phyloP scores from a whole-genome alignment of 2,888 invertebrate genomes.

The Molorchus minor region DNA sequence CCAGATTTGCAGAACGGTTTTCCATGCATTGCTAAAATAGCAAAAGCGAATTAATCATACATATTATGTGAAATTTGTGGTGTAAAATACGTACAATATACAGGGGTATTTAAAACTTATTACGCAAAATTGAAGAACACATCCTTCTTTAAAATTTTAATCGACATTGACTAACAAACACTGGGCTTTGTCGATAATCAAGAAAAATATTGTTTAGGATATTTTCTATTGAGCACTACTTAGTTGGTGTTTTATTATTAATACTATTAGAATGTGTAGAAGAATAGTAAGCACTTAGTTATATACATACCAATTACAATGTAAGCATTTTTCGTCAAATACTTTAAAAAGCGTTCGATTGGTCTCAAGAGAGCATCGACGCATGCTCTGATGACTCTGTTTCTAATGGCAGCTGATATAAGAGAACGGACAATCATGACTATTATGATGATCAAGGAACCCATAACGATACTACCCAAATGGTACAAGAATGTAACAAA shows the following conservation, averaged over 20 bases:
- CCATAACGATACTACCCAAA: constrained; percentile 48
- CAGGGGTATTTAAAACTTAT: too few relatives aligned
- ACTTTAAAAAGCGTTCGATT: constrained; percentile 45
- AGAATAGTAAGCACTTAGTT: too few relatives aligned
- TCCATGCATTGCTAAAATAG: constrained; percentile 51
- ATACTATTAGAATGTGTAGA: background rate
- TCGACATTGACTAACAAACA: too few relatives aligned
- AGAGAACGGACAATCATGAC: constrained; percentile 43
- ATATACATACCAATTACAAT: constrained; percentile 47
- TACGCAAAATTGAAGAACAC: too few relatives aligned
- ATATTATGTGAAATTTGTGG: too few relatives aligned
- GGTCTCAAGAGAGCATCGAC: constrained; percentile 31
- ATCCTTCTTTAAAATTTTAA: too few relatives aligned
- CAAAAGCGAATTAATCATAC: too few relatives aligned
- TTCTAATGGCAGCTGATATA: constrained; percentile 35
- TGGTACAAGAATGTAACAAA: constrained; percentile 44
- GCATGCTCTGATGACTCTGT: constrained; percentile 32
- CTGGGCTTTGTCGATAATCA: too few relatives aligned
- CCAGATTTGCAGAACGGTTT: constrained; percentile 50
- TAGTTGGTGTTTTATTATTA: background rate
- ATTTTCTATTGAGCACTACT: constrained; percentile 1
- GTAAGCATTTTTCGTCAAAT: constrained; percentile 50
- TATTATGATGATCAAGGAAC: constrained; percentile 47
- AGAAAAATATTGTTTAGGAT: too few relatives aligned
- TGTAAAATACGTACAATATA: too few relatives aligned